Conservation (phyloP, 2,888 invertebrate genomes). For the Latheticus oryzae region DNA sequence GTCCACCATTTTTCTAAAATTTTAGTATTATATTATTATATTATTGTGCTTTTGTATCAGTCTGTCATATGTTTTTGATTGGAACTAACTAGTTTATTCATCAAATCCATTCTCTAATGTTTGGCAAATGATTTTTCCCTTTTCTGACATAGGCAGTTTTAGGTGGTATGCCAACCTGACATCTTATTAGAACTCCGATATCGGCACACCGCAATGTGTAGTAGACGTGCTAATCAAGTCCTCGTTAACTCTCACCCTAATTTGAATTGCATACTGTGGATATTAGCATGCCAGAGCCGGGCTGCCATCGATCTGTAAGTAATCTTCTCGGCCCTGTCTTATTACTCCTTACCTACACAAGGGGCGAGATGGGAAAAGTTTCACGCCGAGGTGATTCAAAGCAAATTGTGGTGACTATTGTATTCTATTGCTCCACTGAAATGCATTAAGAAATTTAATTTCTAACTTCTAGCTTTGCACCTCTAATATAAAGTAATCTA, state of each 20-base stretch:
- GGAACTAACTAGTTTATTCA: too few species aligned
- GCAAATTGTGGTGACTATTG: constrained; percentile 49
- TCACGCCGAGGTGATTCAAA: constrained; percentile 45
- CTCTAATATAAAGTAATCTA: constrained; percentile 50
- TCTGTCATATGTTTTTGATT: too few species aligned
- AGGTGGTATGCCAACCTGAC: constrained; percentile 42
- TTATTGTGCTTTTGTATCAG: too few species aligned
- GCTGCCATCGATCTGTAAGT: constrained; percentile 60
- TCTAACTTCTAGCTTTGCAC: constrained; percentile 43
- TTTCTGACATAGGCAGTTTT: too few species aligned
- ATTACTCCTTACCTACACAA: constrained; percentile 46
- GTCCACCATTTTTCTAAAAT: too few species aligned
- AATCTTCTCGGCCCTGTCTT: constrained; percentile 56
- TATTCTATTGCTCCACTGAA: constrained; percentile 45
- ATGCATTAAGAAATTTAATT: constrained; percentile 50
- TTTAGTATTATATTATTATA: too few species aligned
- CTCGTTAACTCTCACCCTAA: constrained; percentile 61
- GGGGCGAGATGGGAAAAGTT: constrained; percentile 50
- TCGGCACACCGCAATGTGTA: constrained; percentile 58
- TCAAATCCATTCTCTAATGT: too few species aligned
- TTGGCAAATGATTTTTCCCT: too few species aligned
- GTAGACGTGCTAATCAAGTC: constrained; percentile 62
- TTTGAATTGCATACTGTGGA: constrained; percentile 63
- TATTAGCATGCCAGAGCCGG: constrained; percentile 60
- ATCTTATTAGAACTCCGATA: constrained; percentile 49